Evolutionary conservation across 2,113 vertebrate genomes (phyloP).

Genomic region (Perca fluviatilis): DNA sequence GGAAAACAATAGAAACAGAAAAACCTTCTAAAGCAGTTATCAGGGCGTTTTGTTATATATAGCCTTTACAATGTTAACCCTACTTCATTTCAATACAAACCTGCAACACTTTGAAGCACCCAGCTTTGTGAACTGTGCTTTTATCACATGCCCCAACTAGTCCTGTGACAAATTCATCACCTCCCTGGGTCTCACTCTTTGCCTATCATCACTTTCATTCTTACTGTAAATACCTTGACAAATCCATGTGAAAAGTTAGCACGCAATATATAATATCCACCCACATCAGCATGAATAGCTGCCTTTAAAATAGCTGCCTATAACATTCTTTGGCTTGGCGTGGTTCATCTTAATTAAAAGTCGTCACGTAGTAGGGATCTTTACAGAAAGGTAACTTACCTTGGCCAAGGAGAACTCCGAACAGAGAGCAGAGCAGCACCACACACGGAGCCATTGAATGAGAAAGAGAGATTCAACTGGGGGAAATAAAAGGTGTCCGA

Average conservation of each 20-base stretch:
- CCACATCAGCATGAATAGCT: neutral
- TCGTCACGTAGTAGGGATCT: too few relatives aligned
- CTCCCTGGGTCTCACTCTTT: slow-evolving; percentile 36
- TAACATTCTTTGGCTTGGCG: neutral
- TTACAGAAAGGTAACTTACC: slow-evolving; percentile 75
- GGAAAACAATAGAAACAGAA: neutral
- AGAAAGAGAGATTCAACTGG: neutral
- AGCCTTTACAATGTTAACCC: too few relatives aligned
- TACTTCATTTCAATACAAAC: neutral
- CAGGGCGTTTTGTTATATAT: neutral
- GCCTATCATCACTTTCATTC: neutral
- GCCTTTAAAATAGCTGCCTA: neutral
- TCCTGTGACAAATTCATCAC: slow-evolving; percentile 46
- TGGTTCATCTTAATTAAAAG: neutral
- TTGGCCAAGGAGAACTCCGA: slow-evolving; percentile 77
- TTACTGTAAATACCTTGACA: neutral
- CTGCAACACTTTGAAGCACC: slow-evolving; percentile 43
- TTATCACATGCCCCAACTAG: slow-evolving; percentile 71
- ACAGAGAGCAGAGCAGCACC: slow-evolving; percentile 75
- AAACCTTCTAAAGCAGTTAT: neutral
- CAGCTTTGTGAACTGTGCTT: slow-evolving; percentile 27
- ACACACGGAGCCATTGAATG: slow-evolving; percentile 74
- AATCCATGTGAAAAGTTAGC: neutral
- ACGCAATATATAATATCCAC: neutral
- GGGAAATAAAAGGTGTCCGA: neutral